phyloP scores from a whole-genome alignment of 35 echinoderm and acorn worm genomes.

The Lytechinus pictus region DNA sequence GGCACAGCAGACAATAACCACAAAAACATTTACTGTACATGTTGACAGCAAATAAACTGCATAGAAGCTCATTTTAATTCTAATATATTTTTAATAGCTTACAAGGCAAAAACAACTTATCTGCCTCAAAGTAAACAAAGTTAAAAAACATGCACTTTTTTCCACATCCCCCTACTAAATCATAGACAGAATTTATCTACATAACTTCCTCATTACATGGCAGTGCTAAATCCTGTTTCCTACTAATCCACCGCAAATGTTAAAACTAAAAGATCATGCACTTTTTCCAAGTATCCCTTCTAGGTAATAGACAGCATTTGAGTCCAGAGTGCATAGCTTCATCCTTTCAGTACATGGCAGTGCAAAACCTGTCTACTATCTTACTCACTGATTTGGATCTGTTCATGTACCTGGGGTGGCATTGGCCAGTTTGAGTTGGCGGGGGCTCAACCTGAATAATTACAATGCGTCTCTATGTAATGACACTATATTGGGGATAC shows the following conservation, averaged over 20 bases:
- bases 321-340: background rate
- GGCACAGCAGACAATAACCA: background rate
- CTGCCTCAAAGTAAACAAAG: background rate
- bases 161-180: background rate
- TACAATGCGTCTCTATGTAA: background rate
- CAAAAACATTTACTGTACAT: too few species aligned
- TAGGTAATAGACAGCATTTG: constrained; percentile 1
- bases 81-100: background rate
- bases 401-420: constrained; percentile 20
- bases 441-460: background rate
- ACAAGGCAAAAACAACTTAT: background rate
- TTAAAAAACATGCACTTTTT: background rate
- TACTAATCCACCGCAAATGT: background rate
- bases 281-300: background rate
- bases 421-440: background rate
- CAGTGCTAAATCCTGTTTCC: background rate
- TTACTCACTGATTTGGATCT: constrained; percentile 36
- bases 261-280: background rate
- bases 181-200: too few species aligned
- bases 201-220: too few species aligned
- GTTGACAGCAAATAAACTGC: background rate
- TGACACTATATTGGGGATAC: background rate
- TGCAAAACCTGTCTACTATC: background rate
- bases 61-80: background rate
- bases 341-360: background rate